These are phyloP conservation scores for Sminthurides aquaticus DNA, from an alignment of 2,888 invertebrate genomes.

Conservation along the genomic window DNA sequence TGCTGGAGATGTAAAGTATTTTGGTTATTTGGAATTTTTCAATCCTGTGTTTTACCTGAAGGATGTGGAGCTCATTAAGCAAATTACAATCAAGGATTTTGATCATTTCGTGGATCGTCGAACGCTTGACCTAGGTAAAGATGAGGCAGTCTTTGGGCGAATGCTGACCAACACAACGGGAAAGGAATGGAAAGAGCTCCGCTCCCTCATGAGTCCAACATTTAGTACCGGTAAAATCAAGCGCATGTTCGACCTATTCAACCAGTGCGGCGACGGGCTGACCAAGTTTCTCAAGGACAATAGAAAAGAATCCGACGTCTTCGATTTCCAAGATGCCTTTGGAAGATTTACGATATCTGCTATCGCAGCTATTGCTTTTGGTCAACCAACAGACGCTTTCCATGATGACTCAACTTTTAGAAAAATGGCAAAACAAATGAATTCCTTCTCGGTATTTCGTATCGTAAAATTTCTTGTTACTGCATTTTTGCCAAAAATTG, in stretches of 20 bases:
- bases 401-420: no score
- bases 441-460: no score
- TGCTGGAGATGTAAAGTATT: not conserved
- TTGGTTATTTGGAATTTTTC: constrained; percentile 10
- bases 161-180: constrained; percentile 15
- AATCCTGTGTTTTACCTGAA: constrained; percentile 12
- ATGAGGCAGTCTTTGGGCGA: not conserved
- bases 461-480: no score
- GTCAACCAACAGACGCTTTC: no score
- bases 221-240: constrained; percentile 16
- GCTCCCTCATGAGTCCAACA: constrained; percentile 14
- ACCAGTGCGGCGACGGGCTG: constrained; percentile 9
- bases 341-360: no score
- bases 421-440: no score
- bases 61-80: constrained; percentile 28
- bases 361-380: no score
- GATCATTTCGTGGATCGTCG: constrained; percentile 23
- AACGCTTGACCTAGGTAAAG: constrained; percentile 3
- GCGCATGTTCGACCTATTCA: constrained; percentile 17
- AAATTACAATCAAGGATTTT: constrained; percentile 32
- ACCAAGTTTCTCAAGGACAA: no score
- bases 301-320: no score
- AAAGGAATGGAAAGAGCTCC: constrained; percentile 22
- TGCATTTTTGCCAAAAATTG: constrained; percentile 3
- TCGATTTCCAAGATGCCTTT: no score